Conservation (phyloP, 2,797 vertebrate genomes). For the Pseudotriccus pelzelni region DNA sequence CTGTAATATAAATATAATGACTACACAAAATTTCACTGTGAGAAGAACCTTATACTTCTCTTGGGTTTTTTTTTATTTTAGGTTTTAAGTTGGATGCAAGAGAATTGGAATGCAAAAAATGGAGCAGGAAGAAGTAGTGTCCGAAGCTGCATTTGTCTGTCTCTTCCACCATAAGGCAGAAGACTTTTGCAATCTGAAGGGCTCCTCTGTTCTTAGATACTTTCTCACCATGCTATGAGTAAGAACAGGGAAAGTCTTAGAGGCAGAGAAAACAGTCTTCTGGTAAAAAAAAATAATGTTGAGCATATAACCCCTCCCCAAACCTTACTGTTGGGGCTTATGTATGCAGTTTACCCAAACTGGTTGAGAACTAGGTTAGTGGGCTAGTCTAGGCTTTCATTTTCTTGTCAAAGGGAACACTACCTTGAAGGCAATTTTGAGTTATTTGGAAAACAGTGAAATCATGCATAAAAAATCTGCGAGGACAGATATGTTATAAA, state of each 20-base stretch:
- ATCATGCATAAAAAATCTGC: background rate
- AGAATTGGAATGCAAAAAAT: background rate
- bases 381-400: background rate
- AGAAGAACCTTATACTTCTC: background rate
- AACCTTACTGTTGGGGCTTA: background rate
- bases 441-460: background rate
- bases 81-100: background rate
- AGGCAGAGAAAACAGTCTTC: background rate
- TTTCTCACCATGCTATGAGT: background rate
- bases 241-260: background rate
- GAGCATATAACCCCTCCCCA: background rate
- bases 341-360: background rate
- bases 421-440: background rate
- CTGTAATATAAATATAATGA: background rate
- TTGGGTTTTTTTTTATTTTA: background rate
- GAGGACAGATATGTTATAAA: background rate
- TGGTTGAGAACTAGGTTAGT: background rate
- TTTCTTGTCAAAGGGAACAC: background rate
- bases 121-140: background rate
- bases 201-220: background rate
- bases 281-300: background rate
- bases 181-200: background rate
- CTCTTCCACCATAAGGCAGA: background rate
- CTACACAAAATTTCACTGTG: background rate
- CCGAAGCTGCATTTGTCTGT: background rate